Percentiles rank a stretch among this genome's conserved stretches.
These are phyloP conservation scores for Aphaenogaster rudis DNA, from an alignment of 1,140 invertebrate species.

Conservation along the genomic window DNA sequence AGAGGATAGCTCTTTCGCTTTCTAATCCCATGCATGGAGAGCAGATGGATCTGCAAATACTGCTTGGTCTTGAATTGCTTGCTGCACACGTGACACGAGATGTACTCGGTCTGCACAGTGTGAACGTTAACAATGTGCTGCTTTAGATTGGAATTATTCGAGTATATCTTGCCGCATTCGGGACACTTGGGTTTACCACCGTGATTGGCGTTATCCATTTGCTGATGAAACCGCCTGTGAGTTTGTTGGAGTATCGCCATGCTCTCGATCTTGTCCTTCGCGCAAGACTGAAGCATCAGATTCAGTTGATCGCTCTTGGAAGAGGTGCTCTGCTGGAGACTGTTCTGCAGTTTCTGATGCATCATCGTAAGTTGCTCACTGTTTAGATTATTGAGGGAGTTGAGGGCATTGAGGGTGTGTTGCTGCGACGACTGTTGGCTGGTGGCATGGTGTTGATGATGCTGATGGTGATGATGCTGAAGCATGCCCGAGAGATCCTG, in stretches of 20 bases:
- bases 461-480: slow-evolving; percentile 79
- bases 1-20: slow-evolving; percentile 88
- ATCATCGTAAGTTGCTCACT: slow-evolving; percentile 83
- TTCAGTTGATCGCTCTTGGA: slow-evolving; percentile 78
- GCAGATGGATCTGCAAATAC: slow-evolving; percentile 91
- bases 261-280: slow-evolving; percentile 83
- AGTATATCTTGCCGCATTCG: slow-evolving; percentile 90
- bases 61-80: slow-evolving; percentile 91
- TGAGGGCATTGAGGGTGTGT: slow-evolving; percentile 74
- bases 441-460: slow-evolving; percentile 80
- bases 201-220: slow-evolving; percentile 70
- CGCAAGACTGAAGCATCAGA: slow-evolving; percentile 83
- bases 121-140: slow-evolving; percentile 92
- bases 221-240: slow-evolving; percentile 66
- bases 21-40: slow-evolving; percentile 90
- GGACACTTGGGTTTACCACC: slow-evolving; percentile 89
- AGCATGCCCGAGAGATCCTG: slow-evolving; percentile 79
- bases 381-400: slow-evolving; percentile 78
- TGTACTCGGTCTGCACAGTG: slow-evolving; percentile 89
- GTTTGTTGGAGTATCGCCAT: slow-evolving; percentile 78
- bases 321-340: slow-evolving; percentile 69
- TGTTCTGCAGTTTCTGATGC: slow-evolving; percentile 84
- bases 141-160: slow-evolving; percentile 90
- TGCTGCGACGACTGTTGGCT: slow-evolving; percentile 77
- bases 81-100: slow-evolving; percentile 89